phyloP scores from a whole-genome alignment of 2,888 invertebrate genomes.

The Lydus trimaculatus region DNA sequence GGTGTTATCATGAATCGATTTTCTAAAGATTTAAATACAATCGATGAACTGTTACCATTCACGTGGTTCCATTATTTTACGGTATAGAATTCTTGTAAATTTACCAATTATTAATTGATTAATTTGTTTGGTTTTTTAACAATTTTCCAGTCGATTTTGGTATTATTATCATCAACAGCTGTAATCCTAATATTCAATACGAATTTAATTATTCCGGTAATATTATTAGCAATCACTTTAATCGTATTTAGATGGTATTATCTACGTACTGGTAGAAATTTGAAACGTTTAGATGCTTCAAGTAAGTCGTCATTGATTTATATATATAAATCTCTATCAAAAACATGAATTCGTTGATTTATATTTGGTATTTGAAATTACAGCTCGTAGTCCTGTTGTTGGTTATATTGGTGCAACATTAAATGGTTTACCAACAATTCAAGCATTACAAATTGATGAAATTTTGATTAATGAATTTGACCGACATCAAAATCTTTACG shows the following conservation, averaged over 20 bases:
- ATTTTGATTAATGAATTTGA: constrained; percentile 69
- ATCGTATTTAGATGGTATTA: constrained; percentile 26
- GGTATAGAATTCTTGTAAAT: constrained; percentile 7
- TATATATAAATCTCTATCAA: background rate
- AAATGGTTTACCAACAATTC: constrained; percentile 76
- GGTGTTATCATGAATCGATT: constrained; percentile 63
- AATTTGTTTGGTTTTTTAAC: background rate
- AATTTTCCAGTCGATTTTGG: background rate
- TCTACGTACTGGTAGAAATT: constrained; percentile 37
- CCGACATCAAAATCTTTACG: constrained; percentile 62
- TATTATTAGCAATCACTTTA: constrained; percentile 29
- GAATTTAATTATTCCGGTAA: background rate
- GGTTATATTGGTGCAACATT: constrained; percentile 75
- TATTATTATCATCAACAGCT: background rate
- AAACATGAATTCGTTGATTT: background rate
- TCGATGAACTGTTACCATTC: constrained; percentile 12
- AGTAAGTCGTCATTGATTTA: too few species aligned
- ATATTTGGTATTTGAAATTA: background rate
- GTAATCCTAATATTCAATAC: background rate
- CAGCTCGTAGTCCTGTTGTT: constrained; percentile 79
- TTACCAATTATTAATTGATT: background rate
- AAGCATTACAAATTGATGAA: constrained; percentile 70
- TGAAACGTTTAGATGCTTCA: constrained; percentile 38
- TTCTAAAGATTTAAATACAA: constrained; percentile 61
- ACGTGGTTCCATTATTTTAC: background rate